Conservation (phyloP, 2,888 invertebrate genomes). For the Microplitis deprimator region DNA sequence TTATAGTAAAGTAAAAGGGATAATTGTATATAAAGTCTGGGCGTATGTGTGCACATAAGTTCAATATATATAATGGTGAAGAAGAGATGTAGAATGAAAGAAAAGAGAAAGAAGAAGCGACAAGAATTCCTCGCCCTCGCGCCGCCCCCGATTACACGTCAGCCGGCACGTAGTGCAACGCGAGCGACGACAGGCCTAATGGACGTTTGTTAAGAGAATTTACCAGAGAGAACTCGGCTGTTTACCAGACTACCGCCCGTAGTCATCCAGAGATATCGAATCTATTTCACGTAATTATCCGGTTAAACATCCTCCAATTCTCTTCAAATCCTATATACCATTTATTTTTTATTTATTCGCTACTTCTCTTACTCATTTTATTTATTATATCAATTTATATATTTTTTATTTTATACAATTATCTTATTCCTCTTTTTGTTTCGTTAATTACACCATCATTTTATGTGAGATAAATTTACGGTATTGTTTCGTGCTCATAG, state of each 20-base stretch:
- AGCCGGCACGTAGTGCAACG: conserved; percentile 46
- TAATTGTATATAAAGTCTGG: neutral
- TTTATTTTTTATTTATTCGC: neutral
- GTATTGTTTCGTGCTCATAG: conserved; percentile 16
- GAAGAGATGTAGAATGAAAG: neutral
- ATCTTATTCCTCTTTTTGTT: neutral
- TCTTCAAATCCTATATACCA: conserved; percentile 7
- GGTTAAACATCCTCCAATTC: conserved; percentile 28
- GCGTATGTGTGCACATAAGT: neutral
- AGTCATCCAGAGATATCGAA: conserved; percentile 57
- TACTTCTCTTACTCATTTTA: neutral
- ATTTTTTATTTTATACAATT: neutral
- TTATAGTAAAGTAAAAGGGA: neutral
- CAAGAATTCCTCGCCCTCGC: conserved; percentile 41
- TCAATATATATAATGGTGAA: neutral
- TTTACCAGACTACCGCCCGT: conserved; percentile 45
- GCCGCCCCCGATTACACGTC: conserved; percentile 62
- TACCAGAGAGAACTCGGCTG: conserved; percentile 32
- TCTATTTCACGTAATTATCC: conserved; percentile 60
- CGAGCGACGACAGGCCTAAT: conserved; percentile 51
- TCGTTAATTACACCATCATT: neutral
- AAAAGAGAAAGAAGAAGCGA: conserved; percentile 26
- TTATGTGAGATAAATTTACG: conserved; percentile 9
- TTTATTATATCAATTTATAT: neutral
- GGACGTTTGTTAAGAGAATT: conserved; percentile 53